Percentiles rank a stretch among this genome's conserved stretches.
Conservation (phyloP, 1,140 invertebrate genomes). For the Drosophila setifemur region DNA sequence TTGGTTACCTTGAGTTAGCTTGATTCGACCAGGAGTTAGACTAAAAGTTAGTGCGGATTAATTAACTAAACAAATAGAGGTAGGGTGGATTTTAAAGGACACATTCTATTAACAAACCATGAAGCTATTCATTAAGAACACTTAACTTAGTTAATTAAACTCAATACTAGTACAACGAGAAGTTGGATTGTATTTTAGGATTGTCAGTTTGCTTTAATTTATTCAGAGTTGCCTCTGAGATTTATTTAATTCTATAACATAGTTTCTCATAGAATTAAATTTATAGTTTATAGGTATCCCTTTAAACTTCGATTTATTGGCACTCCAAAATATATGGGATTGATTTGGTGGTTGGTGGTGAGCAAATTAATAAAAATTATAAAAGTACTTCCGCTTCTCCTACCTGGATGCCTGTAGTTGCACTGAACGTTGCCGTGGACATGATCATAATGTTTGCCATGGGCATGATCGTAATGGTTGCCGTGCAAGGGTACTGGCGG, state of each 20-base stretch:
- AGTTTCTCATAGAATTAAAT: too few relatives aligned
- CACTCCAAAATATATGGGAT: too few relatives aligned
- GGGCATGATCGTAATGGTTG: constrained; percentile 71
- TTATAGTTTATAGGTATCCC: too few relatives aligned
- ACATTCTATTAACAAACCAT: too few relatives aligned
- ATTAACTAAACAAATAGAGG: constrained; percentile 3
- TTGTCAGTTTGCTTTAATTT: too few relatives aligned
- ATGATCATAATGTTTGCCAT: constrained; percentile 73
- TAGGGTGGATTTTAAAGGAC: neutral
- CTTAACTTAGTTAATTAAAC: too few relatives aligned
- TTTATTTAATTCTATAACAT: too few relatives aligned
- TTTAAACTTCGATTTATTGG: too few relatives aligned
- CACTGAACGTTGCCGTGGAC: constrained; percentile 85
- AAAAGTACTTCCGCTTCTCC: constrained; percentile 47
- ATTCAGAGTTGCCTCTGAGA: too few relatives aligned
- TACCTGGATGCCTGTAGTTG: constrained; percentile 85
- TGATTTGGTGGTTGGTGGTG: neutral
- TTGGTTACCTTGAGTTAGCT: constrained; percentile 37
- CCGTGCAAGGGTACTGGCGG: constrained; percentile 83
- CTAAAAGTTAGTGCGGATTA: constrained; percentile 42
- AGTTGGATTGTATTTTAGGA: too few relatives aligned
- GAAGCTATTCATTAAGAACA: too few relatives aligned
- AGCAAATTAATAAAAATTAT: constrained; percentile 22
- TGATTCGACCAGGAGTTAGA: constrained; percentile 44
- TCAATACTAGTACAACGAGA: too few relatives aligned